phyloP scores from a whole-genome alignment of 2,797 vertebrate genomes.

The Pitangus sulphuratus region DNA sequence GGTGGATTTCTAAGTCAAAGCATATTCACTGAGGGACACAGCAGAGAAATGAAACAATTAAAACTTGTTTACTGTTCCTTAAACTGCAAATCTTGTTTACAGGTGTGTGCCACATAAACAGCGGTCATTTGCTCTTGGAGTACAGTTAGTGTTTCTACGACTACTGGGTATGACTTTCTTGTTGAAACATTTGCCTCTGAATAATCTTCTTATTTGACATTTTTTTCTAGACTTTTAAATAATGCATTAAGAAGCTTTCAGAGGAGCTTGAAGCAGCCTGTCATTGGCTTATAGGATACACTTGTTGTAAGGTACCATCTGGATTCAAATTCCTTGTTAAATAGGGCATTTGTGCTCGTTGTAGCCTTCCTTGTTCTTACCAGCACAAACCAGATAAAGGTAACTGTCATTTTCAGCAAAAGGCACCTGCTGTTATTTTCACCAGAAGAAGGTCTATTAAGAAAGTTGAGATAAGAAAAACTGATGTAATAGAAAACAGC shows the following conservation, averaged over 20 bases:
- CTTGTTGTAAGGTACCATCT: background rate
- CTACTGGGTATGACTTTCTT: slow-evolving; percentile 75
- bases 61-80: background rate
- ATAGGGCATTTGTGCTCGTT: background rate
- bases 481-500: background rate
- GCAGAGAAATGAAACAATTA: background rate
- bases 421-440: background rate
- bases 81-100: slow-evolving; percentile 15
- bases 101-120: slow-evolving; percentile 81
- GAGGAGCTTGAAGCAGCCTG: background rate
- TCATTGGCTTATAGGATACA: background rate
- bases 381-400: background rate
- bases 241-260: background rate
- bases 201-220: background rate
- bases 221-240: background rate
- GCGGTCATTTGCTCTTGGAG: slow-evolving; percentile 80
- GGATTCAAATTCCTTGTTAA: background rate
- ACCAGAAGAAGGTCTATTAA: background rate
- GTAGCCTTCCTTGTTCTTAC: background rate
- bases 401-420: background rate
- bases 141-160: slow-evolving; percentile 78
- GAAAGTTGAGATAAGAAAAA: background rate
- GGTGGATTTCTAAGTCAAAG: background rate
- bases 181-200: background rate
- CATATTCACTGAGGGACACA: background rate